Evolutionary conservation across 2,888 invertebrate species (phyloP), one percentile per base, ranked within the genome.

Genomic region (Shargacucullia verbasci): DNA sequence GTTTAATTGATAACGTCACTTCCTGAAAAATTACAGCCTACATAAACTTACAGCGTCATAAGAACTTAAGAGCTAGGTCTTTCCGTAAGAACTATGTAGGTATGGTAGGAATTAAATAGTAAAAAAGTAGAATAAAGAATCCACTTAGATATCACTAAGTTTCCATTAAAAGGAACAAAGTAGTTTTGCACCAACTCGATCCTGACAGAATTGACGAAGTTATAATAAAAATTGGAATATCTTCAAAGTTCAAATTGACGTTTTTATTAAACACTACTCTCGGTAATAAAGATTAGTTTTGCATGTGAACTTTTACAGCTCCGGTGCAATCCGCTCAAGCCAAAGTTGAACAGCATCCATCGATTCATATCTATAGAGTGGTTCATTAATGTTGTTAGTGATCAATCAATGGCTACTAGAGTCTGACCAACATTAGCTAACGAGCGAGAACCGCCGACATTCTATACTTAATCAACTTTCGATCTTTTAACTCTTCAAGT

Each of bases 111-210:
- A 58, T 41, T 40, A 48, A 20, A 56, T 46, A 69, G 27, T 15
- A 47, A 33, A 40, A 59, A 58, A 53, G 1, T 43, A 46, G 25
- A 34, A 44, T 37, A 53, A 45, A 45, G 34, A 37, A 37, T 38
- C 15, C 41, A 33, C 41, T 59, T 38, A 70, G 46, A 55, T 59
- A 58, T 62, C 39, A 34, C 44, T 34, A 58, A 62, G 66, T 70
- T 70, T 59, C 57, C 70, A 62, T 73, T 70, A 66, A 52, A 48
- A 15, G 38, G 47, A 59, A 59, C 44, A 70, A 73, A 70, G 52
- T 60, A 66, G 55, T 70, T 70, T 48, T 40, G 57, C n/a, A 11
- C 50, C 33, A 62, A 62, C 52, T 53, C 57, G 37, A 40, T 45
- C 41, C 50, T 55, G 15, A 46, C 49, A 49, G 49, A 49, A 58